Base-by-base conservation (phyloP, 1,140 invertebrate species). In the Eumaeus atala region DNA sequence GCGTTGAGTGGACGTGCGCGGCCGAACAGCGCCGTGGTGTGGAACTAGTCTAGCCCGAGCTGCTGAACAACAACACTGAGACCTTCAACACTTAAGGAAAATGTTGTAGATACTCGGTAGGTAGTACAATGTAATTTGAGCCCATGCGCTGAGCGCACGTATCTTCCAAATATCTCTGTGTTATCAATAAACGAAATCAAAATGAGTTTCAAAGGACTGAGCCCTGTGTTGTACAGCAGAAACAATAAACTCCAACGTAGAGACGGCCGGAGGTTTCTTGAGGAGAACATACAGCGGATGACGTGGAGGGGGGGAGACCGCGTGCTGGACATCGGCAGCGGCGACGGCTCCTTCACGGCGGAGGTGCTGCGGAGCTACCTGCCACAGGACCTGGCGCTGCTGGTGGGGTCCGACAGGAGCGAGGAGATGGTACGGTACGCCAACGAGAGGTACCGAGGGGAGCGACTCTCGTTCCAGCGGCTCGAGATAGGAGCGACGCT, bases 271-370 rank as follows among this genome's bases (percentile, higher is more conserved):
- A 7, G 40, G 8, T 44, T 5, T 9, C 14, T 44, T 0, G 7
- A 14, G 14, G 40, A 44, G 8, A 44, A 44, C 14, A 17, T 44
- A 2, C 4, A 8, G 9, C 16, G 40, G 11, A 1, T 37, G 9
- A 3, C 35, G 35, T 9, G 40, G 40, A 16, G 11, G 3, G 35
- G 17, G 40, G 40, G 4, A 44, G 17, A 16, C 9, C 40, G 14
- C 14, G 40, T 44, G 40, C 12, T 44, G 14, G 40, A 44, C 40
- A 16, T 44, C 5, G 40, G 40, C 40, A 44, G 40, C 40, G 40
- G 40, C 0, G 40, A 44, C 40, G 40, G 40, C 9, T 16, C 14
- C 0, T 44, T 44, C 8, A 44, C 40, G 9, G 14, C 40, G 1
- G 40, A 44, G 5, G 40, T 9, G 7, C 17, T 44, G 17, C 1